Base-by-base conservation (phyloP, 2,888 invertebrate species). In the Chrysomela aeneicollis region DNA sequence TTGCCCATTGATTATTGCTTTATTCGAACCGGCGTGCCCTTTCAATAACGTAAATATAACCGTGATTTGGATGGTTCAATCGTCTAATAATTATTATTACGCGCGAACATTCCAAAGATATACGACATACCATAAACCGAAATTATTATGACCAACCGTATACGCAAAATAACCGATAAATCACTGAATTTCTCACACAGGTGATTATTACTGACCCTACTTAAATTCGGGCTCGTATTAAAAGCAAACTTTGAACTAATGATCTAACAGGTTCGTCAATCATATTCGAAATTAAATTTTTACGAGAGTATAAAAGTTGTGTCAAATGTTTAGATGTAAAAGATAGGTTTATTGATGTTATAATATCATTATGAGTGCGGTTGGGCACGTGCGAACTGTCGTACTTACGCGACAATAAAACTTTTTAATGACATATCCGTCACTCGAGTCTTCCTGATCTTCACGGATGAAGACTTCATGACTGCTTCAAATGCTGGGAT, bases 291-390 rank as follows among this genome's bases (percentile, higher is more conserved):
- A 81, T 82, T 79, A 82, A 81, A 82, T 81, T 81, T 82, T 82
- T 82, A 82, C 81, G 78, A 81, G 77, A 79, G 72, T 80, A 81
- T 82, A 82, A 82, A 81, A 81, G 77, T 77, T 77, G 78, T 78
- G 80, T 80, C 80, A 80, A 80, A 80, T 78, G 79, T 78, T 80
- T 78, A 79, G 79, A 80, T 80, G 79, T 78, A 72, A 74, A 73
- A 80, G 80, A 81, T 81, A 78, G 78, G 81, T 82, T 82, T 82
- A 82, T 82, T 82, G 82, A 81, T 81, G 81, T 82, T 81, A 82
- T 81, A 81, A 81, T 82, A 82, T 82, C 81, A 81, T 82, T 82
- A 82, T 79, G 77, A 78, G 75, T 76, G n/a, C n/a, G 77, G 77
- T 80, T 80, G 74, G 77, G 77, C 81, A 79, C 82, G 81, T 82